Conservation (phyloP, 2,888 invertebrate genomes). For the Acronicta aceris region DNA sequence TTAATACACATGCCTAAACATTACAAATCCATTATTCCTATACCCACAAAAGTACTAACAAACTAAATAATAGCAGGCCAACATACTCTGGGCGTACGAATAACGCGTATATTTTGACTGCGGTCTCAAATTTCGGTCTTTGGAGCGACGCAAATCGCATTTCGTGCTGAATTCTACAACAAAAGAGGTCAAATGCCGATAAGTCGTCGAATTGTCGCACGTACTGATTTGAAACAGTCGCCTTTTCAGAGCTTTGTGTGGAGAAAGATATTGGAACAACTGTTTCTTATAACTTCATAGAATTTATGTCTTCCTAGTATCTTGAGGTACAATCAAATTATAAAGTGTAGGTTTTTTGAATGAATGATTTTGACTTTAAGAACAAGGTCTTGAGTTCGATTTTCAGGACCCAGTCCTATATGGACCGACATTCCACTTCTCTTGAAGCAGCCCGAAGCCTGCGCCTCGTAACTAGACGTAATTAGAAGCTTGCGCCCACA, state of each 20-base stretch:
- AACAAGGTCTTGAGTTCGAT: no score
- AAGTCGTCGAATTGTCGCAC: constrained; percentile 57
- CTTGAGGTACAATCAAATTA: not conserved
- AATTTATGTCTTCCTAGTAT: not conserved
- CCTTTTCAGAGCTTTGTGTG: constrained; percentile 12
- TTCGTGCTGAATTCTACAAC: constrained; percentile 74
- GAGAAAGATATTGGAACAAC: constrained; percentile 5
- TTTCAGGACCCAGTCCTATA: no score
- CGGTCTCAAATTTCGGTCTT: constrained; percentile 65
- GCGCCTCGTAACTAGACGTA: no score
- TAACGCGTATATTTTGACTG: constrained; percentile 65
- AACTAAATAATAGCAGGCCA: constrained; percentile 1
- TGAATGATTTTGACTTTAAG: no score
- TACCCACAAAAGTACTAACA: not conserved
- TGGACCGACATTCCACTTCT: no score
- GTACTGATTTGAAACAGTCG: constrained; percentile 39
- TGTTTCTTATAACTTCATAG: not conserved
- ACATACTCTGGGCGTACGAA: constrained; percentile 19
- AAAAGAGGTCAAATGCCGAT: constrained; percentile 65
- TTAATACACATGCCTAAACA: constrained; percentile 18
- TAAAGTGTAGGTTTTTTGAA: no score
- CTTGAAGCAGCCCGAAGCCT: no score
- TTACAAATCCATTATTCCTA: constrained; percentile 5
- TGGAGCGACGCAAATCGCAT: constrained; percentile 65
- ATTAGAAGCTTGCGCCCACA: no score